phyloP scores from a whole-genome alignment of 1,140 invertebrate genomes.

The Pseudomyrmex pallidus region DNA sequence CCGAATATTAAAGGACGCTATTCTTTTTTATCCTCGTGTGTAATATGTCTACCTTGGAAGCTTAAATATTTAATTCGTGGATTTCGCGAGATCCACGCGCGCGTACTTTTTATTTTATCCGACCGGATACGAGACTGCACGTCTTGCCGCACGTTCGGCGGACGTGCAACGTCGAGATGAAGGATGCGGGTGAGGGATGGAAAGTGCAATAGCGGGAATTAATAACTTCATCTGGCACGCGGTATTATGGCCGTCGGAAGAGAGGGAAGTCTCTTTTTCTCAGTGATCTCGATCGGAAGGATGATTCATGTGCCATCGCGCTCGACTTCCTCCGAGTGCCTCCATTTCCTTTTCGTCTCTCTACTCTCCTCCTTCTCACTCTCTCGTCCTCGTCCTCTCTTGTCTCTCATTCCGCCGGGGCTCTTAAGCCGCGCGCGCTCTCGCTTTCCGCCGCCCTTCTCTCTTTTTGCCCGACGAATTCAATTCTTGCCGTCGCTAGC shows the following conservation, averaged over 20 bases:
- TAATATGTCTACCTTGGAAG: too few species aligned
- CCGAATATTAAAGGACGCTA: too few species aligned
- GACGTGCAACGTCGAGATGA: neutral
- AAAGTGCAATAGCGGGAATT: slow-evolving; percentile 31
- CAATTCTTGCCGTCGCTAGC: slow-evolving; percentile 75
- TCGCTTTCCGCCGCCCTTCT: slow-evolving; percentile 24
- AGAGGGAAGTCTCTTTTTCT: slow-evolving; percentile 3
- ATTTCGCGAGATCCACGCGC: neutral
- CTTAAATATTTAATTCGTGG: neutral
- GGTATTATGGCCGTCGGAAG: slow-evolving; percentile 16
- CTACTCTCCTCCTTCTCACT: neutral
- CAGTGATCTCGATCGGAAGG: slow-evolving; percentile 44
- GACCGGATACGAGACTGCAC: neutral
- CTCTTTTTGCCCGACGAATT: slow-evolving; percentile 68
- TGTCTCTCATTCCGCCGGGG: slow-evolving; percentile 1
- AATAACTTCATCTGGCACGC: slow-evolving; percentile 50
- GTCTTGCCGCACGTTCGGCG: neutral
- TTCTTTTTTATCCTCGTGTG: too few species aligned
- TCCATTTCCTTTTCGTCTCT: slow-evolving; percentile 66
- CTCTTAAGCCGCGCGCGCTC: slow-evolving; percentile 20
- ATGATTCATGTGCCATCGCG: slow-evolving; percentile 68
- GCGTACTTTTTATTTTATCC: neutral
- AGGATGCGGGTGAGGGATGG: neutral
- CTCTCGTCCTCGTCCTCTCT: neutral
- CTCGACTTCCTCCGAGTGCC: slow-evolving; percentile 61